Percentiles rank a stretch among this genome's conserved stretches.
These are phyloP conservation scores for Troides aeacus DNA, from an alignment of 2,888 invertebrate genomes.

Conservation along the genomic window DNA sequence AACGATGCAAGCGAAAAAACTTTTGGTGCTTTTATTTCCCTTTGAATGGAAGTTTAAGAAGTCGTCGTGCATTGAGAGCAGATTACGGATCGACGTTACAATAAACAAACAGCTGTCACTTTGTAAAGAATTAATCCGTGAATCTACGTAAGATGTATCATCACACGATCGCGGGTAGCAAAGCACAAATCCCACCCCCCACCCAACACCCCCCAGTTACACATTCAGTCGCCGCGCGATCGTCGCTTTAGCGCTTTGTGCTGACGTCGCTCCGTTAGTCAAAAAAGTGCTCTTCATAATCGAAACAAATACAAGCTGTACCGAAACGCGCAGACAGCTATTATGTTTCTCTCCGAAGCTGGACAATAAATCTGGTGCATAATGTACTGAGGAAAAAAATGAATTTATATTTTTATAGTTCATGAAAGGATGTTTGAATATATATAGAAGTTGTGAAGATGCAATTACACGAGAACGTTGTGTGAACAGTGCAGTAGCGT, in stretches of 20 bases:
- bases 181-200: slow-evolving; percentile 25
- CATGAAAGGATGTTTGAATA: neutral
- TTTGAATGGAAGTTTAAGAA: slow-evolving; percentile 27
- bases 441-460: slow-evolving; percentile 10
- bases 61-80: slow-evolving; percentile 26
- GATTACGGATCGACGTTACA: slow-evolving; percentile 34
- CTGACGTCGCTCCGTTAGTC: slow-evolving; percentile 15
- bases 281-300: slow-evolving; percentile 22
- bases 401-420: neutral
- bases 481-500: slow-evolving; percentile 17
- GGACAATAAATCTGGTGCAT: neutral
- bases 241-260: slow-evolving; percentile 31
- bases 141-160: slow-evolving; percentile 35
- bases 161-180: slow-evolving; percentile 25
- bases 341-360: neutral
- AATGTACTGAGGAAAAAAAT: neutral
- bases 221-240: slow-evolving; percentile 36
- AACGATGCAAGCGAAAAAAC: too few species aligned
- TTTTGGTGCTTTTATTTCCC: slow-evolving; percentile 13
- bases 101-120: slow-evolving; percentile 42
- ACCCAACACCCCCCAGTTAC: slow-evolving; percentile 29
- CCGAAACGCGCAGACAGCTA: slow-evolving; percentile 4
- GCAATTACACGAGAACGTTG: slow-evolving; percentile 13
- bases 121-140: slow-evolving; percentile 38
- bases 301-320: slow-evolving; percentile 29